phyloP scores from a whole-genome alignment of 2,113 vertebrate species.

The Chroicocephalus ridibundus region DNA sequence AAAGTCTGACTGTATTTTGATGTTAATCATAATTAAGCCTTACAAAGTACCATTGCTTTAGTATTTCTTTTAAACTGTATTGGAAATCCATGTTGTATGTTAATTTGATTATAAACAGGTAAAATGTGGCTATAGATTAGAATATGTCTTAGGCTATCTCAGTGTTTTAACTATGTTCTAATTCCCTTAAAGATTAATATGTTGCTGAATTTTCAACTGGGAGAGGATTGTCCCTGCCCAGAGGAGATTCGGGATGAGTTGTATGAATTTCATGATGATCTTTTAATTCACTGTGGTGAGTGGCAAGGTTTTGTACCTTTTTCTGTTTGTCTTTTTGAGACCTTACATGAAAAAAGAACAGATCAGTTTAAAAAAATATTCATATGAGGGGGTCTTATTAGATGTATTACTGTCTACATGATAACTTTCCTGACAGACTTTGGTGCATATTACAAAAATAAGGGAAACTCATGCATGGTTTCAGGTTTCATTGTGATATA shows the following conservation, averaged over 20 bases:
- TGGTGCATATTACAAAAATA: neutral
- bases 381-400: neutral
- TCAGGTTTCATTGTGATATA: neutral
- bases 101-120: neutral
- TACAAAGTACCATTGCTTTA: neutral
- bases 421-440: neutral
- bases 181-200: constrained; percentile 90
- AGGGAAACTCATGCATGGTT: neutral
- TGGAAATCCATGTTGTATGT: neutral
- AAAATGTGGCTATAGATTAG: neutral
- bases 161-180: neutral
- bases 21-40: neutral
- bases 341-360: neutral
- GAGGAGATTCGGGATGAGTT: constrained; percentile 92
- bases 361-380: neutral
- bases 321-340: neutral
- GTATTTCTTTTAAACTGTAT: neutral
- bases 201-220: constrained; percentile 92
- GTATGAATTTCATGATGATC: constrained; percentile 92
- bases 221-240: constrained; percentile 96
- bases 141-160: neutral
- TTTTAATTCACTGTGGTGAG: constrained; percentile 93
- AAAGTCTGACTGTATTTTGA: neutral
- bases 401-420: neutral
- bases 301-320: neutral